Conservation (phyloP, 2,888 invertebrate species). For the Stegophylla sp. region DNA sequence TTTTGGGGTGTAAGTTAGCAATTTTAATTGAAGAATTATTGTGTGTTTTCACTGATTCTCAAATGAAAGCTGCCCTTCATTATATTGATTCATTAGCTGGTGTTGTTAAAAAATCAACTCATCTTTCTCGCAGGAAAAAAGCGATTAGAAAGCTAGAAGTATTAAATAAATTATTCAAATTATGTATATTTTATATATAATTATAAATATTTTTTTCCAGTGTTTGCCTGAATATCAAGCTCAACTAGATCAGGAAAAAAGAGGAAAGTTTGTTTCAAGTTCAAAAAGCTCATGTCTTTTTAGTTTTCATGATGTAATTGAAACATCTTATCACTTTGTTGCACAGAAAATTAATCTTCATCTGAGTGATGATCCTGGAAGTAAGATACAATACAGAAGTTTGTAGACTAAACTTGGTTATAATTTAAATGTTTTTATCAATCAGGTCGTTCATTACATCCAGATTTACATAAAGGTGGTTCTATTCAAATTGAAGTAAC, state of each 20-base stretch:
- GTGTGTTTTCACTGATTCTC: conserved; percentile 97
- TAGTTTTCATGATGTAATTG: conserved; percentile 88
- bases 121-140: conserved; percentile 80
- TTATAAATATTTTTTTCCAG: conserved; percentile 63
- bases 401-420: conserved; percentile 22
- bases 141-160: conserved; percentile 84
- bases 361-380: conserved; percentile 92
- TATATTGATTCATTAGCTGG: conserved; percentile 85
- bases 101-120: conserved; percentile 81
- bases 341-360: conserved; percentile 94
- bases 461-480: conserved; percentile 85
- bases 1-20: conserved; percentile 88
- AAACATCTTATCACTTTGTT: conserved; percentile 96
- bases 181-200: conserved; percentile 32
- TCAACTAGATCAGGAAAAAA: conserved; percentile 71
- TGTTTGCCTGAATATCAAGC: conserved; percentile 78
- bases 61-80: conserved; percentile 89
- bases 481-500: conserved; percentile 90
- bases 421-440: background rate
- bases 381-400: conserved; percentile 67
- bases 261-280: conserved; percentile 59
- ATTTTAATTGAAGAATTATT: conserved; percentile 93
- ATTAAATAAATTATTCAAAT: conserved; percentile 57
- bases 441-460: conserved; percentile 79
- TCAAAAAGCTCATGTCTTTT: conserved; percentile 71